phyloP scores from a whole-genome alignment of 2,797 vertebrate species.

The Cheirogaleus major region DNA sequence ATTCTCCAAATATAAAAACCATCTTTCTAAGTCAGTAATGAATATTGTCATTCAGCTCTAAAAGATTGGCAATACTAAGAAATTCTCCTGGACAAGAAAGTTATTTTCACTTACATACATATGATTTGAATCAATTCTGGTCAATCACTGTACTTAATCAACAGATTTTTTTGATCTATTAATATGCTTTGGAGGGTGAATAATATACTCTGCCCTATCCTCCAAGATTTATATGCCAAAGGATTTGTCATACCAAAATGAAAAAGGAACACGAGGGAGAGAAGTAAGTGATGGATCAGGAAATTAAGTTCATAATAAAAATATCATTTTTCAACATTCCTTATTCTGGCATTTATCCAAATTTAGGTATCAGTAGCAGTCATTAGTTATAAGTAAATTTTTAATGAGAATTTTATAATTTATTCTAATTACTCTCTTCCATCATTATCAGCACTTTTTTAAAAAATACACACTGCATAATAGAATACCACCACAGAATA shows the following conservation, averaged over 20 bases:
- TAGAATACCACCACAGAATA: conserved; percentile 46
- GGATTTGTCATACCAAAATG: background rate
- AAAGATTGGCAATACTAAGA: background rate
- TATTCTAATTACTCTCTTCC: background rate
- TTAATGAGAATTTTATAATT: conserved; percentile 34
- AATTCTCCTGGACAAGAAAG: background rate
- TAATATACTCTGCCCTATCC: background rate
- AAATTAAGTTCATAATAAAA: conserved; percentile 58
- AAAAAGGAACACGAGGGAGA: background rate
- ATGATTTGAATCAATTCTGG: conserved; percentile 5
- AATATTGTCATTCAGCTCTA: background rate
- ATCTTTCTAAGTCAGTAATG: conserved; percentile 2
- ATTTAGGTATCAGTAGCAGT: background rate
- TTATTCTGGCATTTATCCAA: conserved; percentile 11
- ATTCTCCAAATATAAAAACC: background rate
- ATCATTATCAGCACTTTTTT: background rate
- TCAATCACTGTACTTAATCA: background rate
- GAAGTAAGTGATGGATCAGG: background rate
- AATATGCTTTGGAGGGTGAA: background rate
- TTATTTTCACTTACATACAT: background rate
- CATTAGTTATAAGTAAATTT: conserved; percentile 8
- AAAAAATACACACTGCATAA: background rate
- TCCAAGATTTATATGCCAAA: conserved; percentile 15
- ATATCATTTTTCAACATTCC: conserved; percentile 22
- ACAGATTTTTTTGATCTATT: background rate